phyloP scores from a whole-genome alignment of 1,140 invertebrate species.

The Bilobella aurantiaca region DNA sequence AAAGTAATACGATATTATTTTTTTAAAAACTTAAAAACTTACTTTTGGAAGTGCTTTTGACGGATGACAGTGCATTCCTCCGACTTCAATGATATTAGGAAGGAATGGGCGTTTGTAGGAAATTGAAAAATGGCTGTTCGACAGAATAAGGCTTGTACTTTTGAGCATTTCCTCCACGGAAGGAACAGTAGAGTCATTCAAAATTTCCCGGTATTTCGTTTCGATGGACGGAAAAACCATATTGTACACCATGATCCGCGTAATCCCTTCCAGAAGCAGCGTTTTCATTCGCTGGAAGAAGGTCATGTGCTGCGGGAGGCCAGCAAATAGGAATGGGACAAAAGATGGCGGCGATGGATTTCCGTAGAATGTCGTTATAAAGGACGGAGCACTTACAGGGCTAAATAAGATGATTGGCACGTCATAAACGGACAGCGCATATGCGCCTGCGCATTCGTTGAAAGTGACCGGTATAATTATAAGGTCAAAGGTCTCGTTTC shows the following conservation, averaged over 20 bases:
- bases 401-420: slow-evolving; percentile 13
- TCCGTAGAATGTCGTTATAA: background rate
- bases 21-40: too few species aligned
- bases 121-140: slow-evolving; percentile 48
- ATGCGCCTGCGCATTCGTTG: slow-evolving; percentile 16
- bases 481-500: slow-evolving; percentile 14
- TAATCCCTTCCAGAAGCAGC: background rate
- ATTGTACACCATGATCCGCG: background rate
- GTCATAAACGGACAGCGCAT: slow-evolving; percentile 1
- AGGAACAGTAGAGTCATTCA: slow-evolving; percentile 8
- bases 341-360: slow-evolving; percentile 13
- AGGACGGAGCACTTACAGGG: background rate
- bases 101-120: slow-evolving; percentile 43
- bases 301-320: slow-evolving; percentile 17
- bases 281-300: slow-evolving; percentile 16
- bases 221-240: background rate
- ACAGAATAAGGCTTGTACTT: slow-evolving; percentile 37
- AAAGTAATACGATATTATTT: too few species aligned
- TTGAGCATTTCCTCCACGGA: slow-evolving; percentile 15
- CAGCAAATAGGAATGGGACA: slow-evolving; percentile 10
- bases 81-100: slow-evolving; percentile 48
- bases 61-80: slow-evolving; percentile 39
- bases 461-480: slow-evolving; percentile 9
- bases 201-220: background rate
- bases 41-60: slow-evolving; percentile 15